Percentiles rank a stretch among this genome's conserved stretches.
phyloP scores from a whole-genome alignment of 2,113 vertebrate genomes.

The Coracopsis vasa region DNA sequence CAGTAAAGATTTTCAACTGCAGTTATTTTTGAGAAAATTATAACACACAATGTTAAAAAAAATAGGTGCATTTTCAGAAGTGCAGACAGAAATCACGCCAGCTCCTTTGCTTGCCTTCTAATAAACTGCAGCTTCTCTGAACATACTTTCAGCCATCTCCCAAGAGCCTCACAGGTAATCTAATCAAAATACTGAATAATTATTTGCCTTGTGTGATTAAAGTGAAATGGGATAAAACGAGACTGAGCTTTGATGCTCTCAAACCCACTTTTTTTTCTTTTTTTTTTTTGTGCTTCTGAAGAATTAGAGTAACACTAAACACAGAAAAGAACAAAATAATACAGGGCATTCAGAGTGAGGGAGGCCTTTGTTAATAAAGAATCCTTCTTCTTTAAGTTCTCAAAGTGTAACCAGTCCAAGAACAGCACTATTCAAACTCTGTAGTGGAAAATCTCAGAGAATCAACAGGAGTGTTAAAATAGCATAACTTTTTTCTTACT shows the following conservation, averaged over 20 bases:
- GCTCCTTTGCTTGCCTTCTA: not conserved
- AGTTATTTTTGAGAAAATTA: not conserved
- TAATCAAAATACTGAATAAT: not conserved
- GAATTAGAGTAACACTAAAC: not conserved
- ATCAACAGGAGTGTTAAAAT: not conserved
- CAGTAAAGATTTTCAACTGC: not conserved
- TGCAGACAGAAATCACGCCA: not conserved
- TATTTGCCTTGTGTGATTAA: not conserved
- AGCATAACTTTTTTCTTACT: not conserved
- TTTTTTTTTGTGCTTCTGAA: not conserved
- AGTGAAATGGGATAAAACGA: not conserved
- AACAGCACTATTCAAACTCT: not conserved
- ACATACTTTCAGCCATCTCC: not conserved
- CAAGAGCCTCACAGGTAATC: not conserved
- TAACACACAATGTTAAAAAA: rapidly evolving
- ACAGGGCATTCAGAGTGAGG: not conserved
- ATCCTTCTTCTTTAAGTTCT: not conserved
- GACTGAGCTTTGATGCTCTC: not conserved
- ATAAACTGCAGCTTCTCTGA: not conserved
- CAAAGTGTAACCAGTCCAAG: not conserved
- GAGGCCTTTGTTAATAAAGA: not conserved
- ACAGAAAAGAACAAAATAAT: not conserved
- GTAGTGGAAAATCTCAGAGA: not conserved
- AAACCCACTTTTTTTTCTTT: not conserved
- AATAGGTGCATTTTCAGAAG: not conserved